Evolutionary conservation across 2,113 vertebrate species (phyloP), one percentile per base, ranked within the genome.

Genomic region (Propithecus coquereli): DNA sequence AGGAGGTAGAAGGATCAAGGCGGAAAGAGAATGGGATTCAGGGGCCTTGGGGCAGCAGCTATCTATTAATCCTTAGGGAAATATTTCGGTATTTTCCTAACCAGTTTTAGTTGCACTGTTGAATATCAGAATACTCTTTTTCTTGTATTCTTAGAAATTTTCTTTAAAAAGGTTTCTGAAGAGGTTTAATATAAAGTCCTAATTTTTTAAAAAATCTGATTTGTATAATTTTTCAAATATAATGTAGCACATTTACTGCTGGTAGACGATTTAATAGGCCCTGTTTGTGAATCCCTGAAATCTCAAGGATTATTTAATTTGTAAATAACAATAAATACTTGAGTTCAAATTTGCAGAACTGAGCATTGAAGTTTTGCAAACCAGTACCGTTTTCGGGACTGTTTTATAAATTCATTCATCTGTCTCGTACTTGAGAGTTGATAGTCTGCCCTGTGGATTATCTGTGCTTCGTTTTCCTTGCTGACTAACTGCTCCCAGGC

Each of bases 351-450:
- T 18, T 82, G 13, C 66, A 90, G 40, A 95, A 22, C 1, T 61
- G 20, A 81, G 47, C 17, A 18, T 18, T 63, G 57, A 52, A 32
- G n/a, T 61, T 80, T 76, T 57, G 68, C 25, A 82, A 45, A 83
- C 4, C 3, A 20, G 0, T 47, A 2, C 9, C 18, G 22, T 34
- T 30, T 13, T 59, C 0, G 0, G 40, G 23, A 43, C n/a, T 59
- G n/a, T 71, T 87, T 88, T 43, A 68, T 89, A 66, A 74, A 50
- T 45, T 12, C 40, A 61, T 57, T 88, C 59, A 23, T 71, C 50
- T 59, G 14, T 50, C 43, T 59, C 30, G 37, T 50, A 7, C 74
- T 47, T 45, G 1, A 17, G 63, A 89, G 54, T 52, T 18, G 17
- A 40, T 57, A 18, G 32, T 94, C 37, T 18, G 30, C 30, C 70